A percentile compares a stretch with the other conserved stretches of the same genome.
phyloP scores from a whole-genome alignment of 2,888 invertebrate genomes.

The Scaptodrosophila latifasciaeformis region DNA sequence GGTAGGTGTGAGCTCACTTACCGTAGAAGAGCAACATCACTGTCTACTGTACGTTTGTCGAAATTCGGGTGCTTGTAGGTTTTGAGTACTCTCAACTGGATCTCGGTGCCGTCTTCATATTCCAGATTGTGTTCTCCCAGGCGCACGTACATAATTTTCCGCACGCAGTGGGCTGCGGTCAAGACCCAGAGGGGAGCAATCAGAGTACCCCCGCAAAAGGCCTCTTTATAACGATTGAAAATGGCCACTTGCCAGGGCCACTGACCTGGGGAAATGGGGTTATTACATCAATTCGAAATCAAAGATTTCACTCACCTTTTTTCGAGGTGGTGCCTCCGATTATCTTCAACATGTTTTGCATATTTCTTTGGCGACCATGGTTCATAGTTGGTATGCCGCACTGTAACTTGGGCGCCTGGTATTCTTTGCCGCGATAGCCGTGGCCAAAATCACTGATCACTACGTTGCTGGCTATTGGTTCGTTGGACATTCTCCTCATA shows the following conservation, averaged over 20 bases:
- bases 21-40: conserved; percentile 92
- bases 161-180: conserved; percentile 91
- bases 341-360: conserved; percentile 83
- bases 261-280: too few species aligned
- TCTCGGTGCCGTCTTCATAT: conserved; percentile 83
- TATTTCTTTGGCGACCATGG: conserved; percentile 64
- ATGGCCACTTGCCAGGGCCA: conserved; percentile 98
- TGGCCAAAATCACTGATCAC: conserved; percentile 69
- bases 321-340: conserved; percentile 89
- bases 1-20: too few species aligned
- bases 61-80: conserved; percentile 89
- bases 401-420: conserved; percentile 74
- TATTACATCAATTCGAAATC: too few species aligned
- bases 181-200: conserved; percentile 89
- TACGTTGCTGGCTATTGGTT: conserved; percentile 57
- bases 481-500: conserved; percentile 55
- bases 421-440: conserved; percentile 74
- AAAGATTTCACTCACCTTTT: too few species aligned
- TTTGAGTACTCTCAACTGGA: conserved; percentile 84
- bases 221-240: conserved; percentile 88
- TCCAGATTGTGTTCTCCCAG: conserved; percentile 91
- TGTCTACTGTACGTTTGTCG: conserved; percentile 91
- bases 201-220: conserved; percentile 91
- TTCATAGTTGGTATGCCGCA: conserved; percentile 72
- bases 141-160: conserved; percentile 84